These are phyloP conservation scores for Venusia cambrica DNA, from an alignment of 2,888 invertebrate genomes.

Conservation along the genomic window DNA sequence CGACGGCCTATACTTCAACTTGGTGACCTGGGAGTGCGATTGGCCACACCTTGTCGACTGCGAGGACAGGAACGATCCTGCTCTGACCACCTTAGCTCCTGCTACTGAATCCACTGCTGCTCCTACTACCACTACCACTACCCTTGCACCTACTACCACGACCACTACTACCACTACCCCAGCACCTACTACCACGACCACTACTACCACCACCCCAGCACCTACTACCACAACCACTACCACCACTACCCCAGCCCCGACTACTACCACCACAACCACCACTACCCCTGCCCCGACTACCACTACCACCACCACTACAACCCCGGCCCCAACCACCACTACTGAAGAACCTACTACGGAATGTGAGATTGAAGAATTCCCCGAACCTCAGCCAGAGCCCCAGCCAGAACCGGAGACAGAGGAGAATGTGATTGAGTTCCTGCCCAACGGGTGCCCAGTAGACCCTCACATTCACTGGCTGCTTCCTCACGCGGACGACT, in stretches of 20 bases:
- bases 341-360: slow-evolving; percentile 9
- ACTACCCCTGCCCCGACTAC: slow-evolving; percentile 7
- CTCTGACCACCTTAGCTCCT: slow-evolving; percentile 20
- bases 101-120: slow-evolving; percentile 3
- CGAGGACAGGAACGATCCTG: slow-evolving; percentile 52
- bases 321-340: slow-evolving; percentile 30
- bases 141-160: slow-evolving; percentile 7
- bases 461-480: slow-evolving; percentile 56
- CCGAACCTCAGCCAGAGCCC: slow-evolving; percentile 15
- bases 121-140: slow-evolving; percentile 5
- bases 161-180: slow-evolving; percentile 12
- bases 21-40: slow-evolving; percentile 79
- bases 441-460: slow-evolving; percentile 59
- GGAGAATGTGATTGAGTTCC: slow-evolving; percentile 43
- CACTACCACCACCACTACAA: slow-evolving; percentile 31
- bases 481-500: slow-evolving; percentile 50
- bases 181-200: slow-evolving; percentile 16
- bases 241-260: slow-evolving; percentile 4
- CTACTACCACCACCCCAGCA: slow-evolving; percentile 21
- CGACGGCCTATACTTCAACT: slow-evolving; percentile 78
- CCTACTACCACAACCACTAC: slow-evolving; percentile 20
- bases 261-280: slow-evolving; percentile 10
- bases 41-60: slow-evolving; percentile 83
- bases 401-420: too few species aligned
- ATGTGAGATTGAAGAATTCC: slow-evolving; percentile 22